These are phyloP conservation scores for Mayetiola destructor DNA, from an alignment of 2,888 invertebrate genomes.

Conservation along the genomic window DNA sequence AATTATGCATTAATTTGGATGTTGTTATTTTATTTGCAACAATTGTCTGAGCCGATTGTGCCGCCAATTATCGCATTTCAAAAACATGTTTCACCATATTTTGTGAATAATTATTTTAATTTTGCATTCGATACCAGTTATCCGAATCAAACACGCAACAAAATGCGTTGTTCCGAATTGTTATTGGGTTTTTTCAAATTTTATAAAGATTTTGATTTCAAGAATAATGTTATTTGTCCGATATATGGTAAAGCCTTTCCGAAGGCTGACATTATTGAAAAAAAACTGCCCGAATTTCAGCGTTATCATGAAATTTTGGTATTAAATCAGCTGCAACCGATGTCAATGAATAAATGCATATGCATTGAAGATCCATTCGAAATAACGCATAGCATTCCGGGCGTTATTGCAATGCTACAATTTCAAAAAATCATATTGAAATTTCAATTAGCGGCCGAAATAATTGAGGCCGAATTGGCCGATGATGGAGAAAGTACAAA, in stretches of 20 bases:
- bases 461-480: background rate
- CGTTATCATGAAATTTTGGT: background rate
- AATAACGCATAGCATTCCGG: background rate
- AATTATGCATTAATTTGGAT: slow-evolving; percentile 10
- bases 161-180: background rate
- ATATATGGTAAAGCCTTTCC: background rate
- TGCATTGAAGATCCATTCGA: slow-evolving; percentile 14
- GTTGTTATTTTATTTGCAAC: slow-evolving; percentile 13
- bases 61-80: slow-evolving; percentile 6
- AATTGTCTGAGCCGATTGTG: background rate
- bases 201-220: slow-evolving; percentile 11
- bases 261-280: background rate
- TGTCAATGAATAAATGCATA: background rate
- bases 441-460: background rate
- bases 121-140: slow-evolving; percentile 3
- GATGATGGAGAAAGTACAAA: background rate
- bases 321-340: background rate
- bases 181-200: slow-evolving; percentile 13
- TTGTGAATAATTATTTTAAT: background rate
- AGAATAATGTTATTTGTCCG: background rate
- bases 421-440: background rate
- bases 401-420: background rate
- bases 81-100: background rate
- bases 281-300: background rate
- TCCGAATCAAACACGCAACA: background rate